Conservation (phyloP, 2,113 vertebrate species). For the Nibea coibor region DNA sequence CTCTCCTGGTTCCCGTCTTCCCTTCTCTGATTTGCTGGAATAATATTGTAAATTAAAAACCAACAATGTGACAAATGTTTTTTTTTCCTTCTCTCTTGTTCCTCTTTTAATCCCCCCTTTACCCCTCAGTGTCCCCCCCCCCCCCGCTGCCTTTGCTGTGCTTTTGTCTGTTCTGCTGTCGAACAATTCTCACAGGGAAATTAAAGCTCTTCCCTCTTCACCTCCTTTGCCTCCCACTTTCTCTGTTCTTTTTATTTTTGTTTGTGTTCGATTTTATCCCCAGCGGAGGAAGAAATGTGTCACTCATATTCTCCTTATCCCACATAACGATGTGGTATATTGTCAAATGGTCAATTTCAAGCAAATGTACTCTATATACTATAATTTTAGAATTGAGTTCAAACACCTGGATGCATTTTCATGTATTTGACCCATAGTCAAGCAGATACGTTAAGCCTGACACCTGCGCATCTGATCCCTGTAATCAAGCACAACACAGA, state of each 20-base stretch:
- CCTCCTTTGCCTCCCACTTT: background rate
- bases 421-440: too few relatives aligned
- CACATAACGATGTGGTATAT: background rate
- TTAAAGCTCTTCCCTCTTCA: background rate
- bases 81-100: background rate
- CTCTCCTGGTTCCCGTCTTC: background rate
- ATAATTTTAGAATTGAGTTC: too few relatives aligned
- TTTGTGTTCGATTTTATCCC: background rate
- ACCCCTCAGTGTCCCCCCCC: background rate
- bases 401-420: too few relatives aligned
- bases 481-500: too few relatives aligned
- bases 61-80: background rate
- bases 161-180: background rate
- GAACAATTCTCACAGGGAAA: background rate
- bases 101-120: background rate
- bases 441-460: too few relatives aligned
- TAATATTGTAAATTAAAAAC: background rate
- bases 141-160: background rate
- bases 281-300: background rate
- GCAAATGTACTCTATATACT: too few relatives aligned
- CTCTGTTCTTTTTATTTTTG: background rate
- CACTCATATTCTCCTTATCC: background rate
- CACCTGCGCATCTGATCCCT: too few relatives aligned
- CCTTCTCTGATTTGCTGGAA: background rate
- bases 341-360: background rate